These are phyloP conservation scores for Dasysyrphus albostriatus DNA, from an alignment of 2,888 invertebrate species.

Conservation along the genomic window DNA sequence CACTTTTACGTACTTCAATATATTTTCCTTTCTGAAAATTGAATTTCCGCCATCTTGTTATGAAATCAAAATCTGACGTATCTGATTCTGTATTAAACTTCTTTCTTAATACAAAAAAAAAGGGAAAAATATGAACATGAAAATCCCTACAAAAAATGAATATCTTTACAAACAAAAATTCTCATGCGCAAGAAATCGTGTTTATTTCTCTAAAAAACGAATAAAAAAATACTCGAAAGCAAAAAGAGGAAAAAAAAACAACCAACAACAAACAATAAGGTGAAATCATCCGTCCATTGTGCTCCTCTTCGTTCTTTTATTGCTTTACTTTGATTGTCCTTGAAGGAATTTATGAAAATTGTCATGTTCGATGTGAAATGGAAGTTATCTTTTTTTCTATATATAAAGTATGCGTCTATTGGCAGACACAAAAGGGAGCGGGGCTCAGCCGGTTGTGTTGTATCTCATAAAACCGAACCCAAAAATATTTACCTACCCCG, in stretches of 20 bases:
- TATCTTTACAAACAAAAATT: neutral
- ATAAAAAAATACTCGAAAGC: neutral
- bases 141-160: neutral
- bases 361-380: conserved; percentile 55
- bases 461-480: conserved; percentile 41
- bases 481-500: conserved; percentile 22
- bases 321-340: conserved; percentile 42
- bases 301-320: neutral
- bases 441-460: neutral
- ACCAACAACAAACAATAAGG: conserved; percentile 11
- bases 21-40: neutral
- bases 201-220: neutral
- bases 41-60: neutral
- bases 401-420: conserved; percentile 5
- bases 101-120: neutral
- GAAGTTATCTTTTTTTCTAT: conserved; percentile 3
- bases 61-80: neutral
- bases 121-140: neutral
- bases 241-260: conserved; percentile 12
- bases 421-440: conserved; percentile 28
- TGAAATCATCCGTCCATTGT: conserved; percentile 38
- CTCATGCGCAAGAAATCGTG: neutral
- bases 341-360: conserved; percentile 58
- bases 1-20: neutral
- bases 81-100: neutral